A percentile compares a stretch with the other conserved stretches of the same genome.
Evolutionary conservation across 2,888 invertebrate genomes (phyloP).

Genomic region (Hymenopus coronatus): DNA sequence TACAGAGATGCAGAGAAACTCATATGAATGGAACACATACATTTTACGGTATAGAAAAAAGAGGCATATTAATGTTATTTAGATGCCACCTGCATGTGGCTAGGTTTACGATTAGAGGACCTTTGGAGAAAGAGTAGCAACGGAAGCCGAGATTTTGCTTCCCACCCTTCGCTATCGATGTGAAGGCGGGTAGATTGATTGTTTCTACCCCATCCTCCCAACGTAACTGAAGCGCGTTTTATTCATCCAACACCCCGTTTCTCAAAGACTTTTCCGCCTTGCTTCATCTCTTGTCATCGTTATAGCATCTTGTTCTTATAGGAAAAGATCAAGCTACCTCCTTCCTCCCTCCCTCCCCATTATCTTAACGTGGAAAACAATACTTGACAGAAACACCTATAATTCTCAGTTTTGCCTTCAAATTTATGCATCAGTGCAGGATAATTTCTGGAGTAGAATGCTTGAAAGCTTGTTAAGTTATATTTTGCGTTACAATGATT

Average conservation of each 20-base stretch:
- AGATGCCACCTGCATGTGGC: background rate
- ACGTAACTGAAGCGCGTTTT: background rate
- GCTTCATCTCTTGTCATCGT: background rate
- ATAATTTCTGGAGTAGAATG: no score
- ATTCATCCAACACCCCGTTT: background rate
- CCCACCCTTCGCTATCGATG: background rate
- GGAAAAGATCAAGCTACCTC: background rate
- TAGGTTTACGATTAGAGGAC: background rate
- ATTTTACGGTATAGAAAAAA: no score
- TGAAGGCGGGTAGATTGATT: background rate
- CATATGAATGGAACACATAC: no score
- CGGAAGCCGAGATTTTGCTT: background rate
- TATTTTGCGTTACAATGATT: no score
- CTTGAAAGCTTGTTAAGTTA: no score
- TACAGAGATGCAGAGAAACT: no score
- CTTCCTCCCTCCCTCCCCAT: background rate
- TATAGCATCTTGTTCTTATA: background rate
- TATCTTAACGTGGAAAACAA: background rate
- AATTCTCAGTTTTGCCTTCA: no score
- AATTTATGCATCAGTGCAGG: no score
- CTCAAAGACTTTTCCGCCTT: background rate
- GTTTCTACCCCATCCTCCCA: background rate
- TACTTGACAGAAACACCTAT: background rate
- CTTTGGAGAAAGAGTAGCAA: background rate
- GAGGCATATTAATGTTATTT: no score